Base-by-base conservation (phyloP, 2,113 vertebrate genomes). In the Perccottus glenii region DNA sequence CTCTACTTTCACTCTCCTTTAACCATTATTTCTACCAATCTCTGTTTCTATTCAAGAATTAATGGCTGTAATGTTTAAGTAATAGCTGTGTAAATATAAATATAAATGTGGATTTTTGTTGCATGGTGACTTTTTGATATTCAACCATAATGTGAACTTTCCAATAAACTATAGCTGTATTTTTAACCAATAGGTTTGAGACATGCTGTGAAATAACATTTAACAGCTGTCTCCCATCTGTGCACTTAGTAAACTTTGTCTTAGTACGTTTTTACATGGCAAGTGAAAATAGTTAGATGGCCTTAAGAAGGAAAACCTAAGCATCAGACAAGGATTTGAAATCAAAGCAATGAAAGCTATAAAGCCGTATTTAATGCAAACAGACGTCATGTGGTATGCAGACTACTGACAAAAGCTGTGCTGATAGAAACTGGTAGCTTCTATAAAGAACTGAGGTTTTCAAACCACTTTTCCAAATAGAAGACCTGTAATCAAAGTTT, bases 401-500 rank as follows among this genome's bases (percentile, higher is more conserved):
- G 87, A 77, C 62, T 58, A 46, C 75, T 50, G 62, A 81, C 67
- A 65, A 63, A 57, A 78, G 80, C 71, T 73, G 50, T 43, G 69
- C 61, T 80, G 73, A 88, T 82, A 80, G 65, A 80, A 81, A 68
- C 81, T 56, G 73, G 78, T 87, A 85, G 85, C 84, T 76, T 85
- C 81, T 74, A 81, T 84, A 87, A 88, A 87, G 82, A 79, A 86
- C 73, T 69, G 82, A 75, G 85, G 82, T 77, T 83, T 88, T 68
- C 64, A 70, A 64, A 82, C 88, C 74, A 52, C 78, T 79, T 85
- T 87, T 80, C 78, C 76, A 78, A 88, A 87, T 55, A 73, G 78
- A 64, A 75, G 73, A 85, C 61, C 87, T 87, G 73, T 90, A 90
- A 88, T 90, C 83, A 81, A 65, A 73, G 84, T 85, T 87, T 86